Evolutionary conservation across 2,888 invertebrate species (phyloP), one percentile per base, ranked within the genome.

Genomic region (Eupithecia insigniata): DNA sequence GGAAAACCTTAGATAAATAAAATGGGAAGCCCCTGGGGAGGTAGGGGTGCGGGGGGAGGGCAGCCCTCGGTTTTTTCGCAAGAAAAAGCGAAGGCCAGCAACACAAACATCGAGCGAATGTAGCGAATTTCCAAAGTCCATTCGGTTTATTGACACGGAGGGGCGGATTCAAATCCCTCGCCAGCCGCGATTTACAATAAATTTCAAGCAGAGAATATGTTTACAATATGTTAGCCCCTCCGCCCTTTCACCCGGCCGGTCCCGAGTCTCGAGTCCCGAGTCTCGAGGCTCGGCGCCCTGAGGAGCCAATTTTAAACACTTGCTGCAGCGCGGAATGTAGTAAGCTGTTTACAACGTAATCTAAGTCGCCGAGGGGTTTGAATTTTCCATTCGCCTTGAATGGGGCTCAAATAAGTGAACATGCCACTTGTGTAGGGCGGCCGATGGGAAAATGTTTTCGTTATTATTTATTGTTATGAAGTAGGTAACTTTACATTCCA

Each of bases 1-100:
- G 92, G 92, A 93, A 93, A 93, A 92, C 92, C 90, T 91, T 92
- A 90, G 89, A 90, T 92, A 93, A 93, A 93, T 91, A 93, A 91
- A 92, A 91, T 91, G 89, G 90, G 91, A 91, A 90, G 89, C 86
- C 85, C 85, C 85, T 81, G 76, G 81, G 80, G 80, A 75, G 73
- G 69, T 67, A 67, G 46, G 68, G 69, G 71, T 43, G 72, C 34
- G 46, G 81, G 78, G 82, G 80, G 77, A 43, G 60, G 69, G 46
- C 22, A 30, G 58, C 69, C 61, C 69, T 69, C 66, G 58, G 60
- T 74, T 85, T 87, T 87, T 90, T 89, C 84, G 84, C 85, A 83
- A 83, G 84, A 90, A 92, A 92, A 90, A 89, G 90, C 90, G 86
- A 82, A 89, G 90, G 83, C 62, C 90, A 89, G 91, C 92, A 85